phyloP scores from a whole-genome alignment of 2,113 vertebrate genomes.

The Turnix velox region DNA sequence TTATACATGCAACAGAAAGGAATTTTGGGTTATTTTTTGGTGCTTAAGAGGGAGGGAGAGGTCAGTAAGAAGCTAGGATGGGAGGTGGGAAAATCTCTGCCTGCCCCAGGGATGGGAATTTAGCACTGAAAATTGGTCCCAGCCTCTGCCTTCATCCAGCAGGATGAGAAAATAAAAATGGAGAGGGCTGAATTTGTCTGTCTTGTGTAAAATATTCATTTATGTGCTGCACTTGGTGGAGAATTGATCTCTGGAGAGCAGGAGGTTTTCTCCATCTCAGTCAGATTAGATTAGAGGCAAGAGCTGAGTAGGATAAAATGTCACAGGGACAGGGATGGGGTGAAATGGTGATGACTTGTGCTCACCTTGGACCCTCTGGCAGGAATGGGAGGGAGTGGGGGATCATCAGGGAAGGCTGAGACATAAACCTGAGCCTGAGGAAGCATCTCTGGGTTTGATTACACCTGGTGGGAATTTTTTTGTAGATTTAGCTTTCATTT shows the following conservation, averaged over 20 bases:
- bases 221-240: neutral
- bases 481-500: neutral
- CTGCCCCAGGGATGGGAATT: neutral
- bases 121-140: fast-evolving
- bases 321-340: fast-evolving
- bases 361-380: neutral
- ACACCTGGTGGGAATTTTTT: neutral
- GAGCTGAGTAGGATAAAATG: neutral
- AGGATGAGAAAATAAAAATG: neutral
- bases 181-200: constrained; percentile 9
- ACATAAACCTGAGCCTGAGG: fast-evolving
- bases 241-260: constrained; percentile 33
- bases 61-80: neutral
- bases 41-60: neutral
- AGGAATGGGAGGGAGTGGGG: no score
- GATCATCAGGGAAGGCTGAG: neutral
- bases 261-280: constrained; percentile 22
- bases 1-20: neutral
- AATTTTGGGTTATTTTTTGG: neutral
- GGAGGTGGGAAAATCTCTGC: fast-evolving
- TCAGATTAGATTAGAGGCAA: neutral
- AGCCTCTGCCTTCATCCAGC: fast-evolving
- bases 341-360: fast-evolving
- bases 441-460: neutral
- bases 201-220: constrained; percentile 59